Percentiles rank a stretch among this genome's conserved stretches.
Evolutionary conservation across 2,797 vertebrate genomes (phyloP).

Genomic region (Denticeps clupeoides): DNA sequence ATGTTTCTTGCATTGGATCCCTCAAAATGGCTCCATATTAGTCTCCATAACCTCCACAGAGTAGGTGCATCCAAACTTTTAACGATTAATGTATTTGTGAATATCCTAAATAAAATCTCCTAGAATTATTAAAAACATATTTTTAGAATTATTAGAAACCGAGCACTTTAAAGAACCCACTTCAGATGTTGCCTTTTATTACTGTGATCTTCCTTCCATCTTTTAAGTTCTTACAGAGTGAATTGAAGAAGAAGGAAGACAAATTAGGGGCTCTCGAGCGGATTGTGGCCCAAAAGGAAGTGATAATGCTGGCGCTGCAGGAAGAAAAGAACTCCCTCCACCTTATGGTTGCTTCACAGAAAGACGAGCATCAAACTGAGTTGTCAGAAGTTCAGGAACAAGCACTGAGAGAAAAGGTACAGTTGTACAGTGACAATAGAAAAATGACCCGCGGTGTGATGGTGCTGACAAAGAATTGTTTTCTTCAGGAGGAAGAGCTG

Average conservation of each 20-base stretch:
- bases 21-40: too few relatives aligned
- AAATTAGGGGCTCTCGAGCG: conserved; percentile 41
- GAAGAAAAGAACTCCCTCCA: conserved; percentile 30
- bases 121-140: too few relatives aligned
- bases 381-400: conserved; percentile 36
- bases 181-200: too few relatives aligned
- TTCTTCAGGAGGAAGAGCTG: conserved; percentile 39
- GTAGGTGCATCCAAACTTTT: too few relatives aligned
- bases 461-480: neutral
- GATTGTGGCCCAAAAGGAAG: conserved; percentile 55
- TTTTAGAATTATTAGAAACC: too few relatives aligned
- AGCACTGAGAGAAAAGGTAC: conserved; percentile 31
- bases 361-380: conserved; percentile 25
- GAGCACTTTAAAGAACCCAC: too few relatives aligned
- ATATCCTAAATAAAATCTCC: too few relatives aligned
- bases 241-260: conserved; percentile 29
- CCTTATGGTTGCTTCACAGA: conserved; percentile 36
- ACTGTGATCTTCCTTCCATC: neutral
- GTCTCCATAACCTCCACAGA: too few relatives aligned
- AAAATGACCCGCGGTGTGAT: too few relatives aligned
- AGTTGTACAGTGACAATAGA: too few relatives aligned
- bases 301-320: conserved; percentile 41
- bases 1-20: too few relatives aligned
- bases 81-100: too few relatives aligned
- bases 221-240: conserved; percentile 24